phyloP scores from a whole-genome alignment of 2,797 vertebrate species.

The Tiaroga cobitis region DNA sequence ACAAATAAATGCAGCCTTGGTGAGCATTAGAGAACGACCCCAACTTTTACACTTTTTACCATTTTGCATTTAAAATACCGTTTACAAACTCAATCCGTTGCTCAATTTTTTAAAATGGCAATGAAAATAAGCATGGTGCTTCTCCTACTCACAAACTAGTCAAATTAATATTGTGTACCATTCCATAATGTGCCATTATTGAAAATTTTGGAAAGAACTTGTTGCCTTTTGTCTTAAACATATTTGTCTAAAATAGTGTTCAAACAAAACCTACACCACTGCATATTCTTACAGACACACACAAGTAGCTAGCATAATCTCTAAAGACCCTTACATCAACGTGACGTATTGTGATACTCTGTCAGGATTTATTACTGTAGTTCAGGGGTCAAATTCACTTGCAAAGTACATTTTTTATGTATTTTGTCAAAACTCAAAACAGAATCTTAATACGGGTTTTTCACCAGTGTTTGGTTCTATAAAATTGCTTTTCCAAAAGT shows the following conservation, averaged over 20 bases:
- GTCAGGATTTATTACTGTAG: not conserved
- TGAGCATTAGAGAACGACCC: not conserved
- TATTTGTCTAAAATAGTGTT: not conserved
- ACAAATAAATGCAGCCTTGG: not conserved
- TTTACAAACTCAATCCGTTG: not conserved
- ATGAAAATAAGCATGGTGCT: not conserved
- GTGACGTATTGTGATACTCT: not conserved
- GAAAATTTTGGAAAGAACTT: not conserved
- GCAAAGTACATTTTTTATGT: not conserved
- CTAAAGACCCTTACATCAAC: not conserved
- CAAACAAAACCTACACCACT: not conserved
- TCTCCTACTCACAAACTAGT: not conserved
- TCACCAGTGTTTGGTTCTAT: slow-evolving; percentile 8
- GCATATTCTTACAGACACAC: not conserved
- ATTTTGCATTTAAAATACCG: not conserved
- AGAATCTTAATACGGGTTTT: not conserved
- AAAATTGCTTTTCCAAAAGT: not conserved
- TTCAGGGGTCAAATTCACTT: not conserved
- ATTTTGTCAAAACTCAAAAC: slow-evolving; percentile 3
- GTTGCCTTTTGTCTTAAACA: not conserved
- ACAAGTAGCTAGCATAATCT: not conserved
- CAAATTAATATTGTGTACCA: not conserved
- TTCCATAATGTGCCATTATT: not conserved
- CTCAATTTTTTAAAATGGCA: not conserved
- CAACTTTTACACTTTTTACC: no score